Evolutionary conservation across 2,888 invertebrate species (phyloP), one percentile per base, ranked within the genome.

Genomic region (Sinelater perroti): DNA sequence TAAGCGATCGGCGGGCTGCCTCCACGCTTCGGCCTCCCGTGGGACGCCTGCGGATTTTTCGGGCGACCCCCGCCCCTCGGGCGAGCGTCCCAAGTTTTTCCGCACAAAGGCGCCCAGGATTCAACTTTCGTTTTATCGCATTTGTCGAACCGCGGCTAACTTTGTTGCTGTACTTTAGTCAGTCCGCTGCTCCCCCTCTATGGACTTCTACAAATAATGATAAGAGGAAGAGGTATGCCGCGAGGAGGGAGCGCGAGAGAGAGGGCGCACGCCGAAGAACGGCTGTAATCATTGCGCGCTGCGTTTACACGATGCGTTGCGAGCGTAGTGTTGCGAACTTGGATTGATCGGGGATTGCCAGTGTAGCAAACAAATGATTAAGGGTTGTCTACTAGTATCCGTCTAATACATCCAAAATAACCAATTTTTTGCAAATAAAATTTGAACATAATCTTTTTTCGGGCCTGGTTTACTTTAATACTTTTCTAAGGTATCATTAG

Each of bases 81-180:
- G 38, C 38, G 33, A 16, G 50, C 28, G 26, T 26, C 21, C 16
- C 14, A 33, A 42, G 24, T 50, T 42, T 50, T 54, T 47, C 16
- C 5, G 8, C 18, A 10, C n/a, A 40, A 20, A 50, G 30, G 17
- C 28, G 8, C 14, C 33, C n/a, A 42, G 33, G 50, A 50, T n/a
- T 51, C 24, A 50, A 56, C 50, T 52, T 52, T 57, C 57, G 52
- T 52, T 57, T 57, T 52, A 57, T 57, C 46, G 57, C 49, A 49
- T 50, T 49, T 44, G 49, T 38, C 51, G 51, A 52, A 57, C 51
- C 56, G 38, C 50, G 20, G 50, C 31, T 35, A 50, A 56, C 56
- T 56, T 45, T 50, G 56, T 56, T 56, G 56, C 44, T n/a, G n/a
- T n/a, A n/a, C 38, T 26, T 26, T 50, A 50, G 31, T 49, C 33